Percentiles rank a stretch among this genome's conserved stretches.
Conservation (phyloP, 2,113 vertebrate species). For the Egretta garzetta region DNA sequence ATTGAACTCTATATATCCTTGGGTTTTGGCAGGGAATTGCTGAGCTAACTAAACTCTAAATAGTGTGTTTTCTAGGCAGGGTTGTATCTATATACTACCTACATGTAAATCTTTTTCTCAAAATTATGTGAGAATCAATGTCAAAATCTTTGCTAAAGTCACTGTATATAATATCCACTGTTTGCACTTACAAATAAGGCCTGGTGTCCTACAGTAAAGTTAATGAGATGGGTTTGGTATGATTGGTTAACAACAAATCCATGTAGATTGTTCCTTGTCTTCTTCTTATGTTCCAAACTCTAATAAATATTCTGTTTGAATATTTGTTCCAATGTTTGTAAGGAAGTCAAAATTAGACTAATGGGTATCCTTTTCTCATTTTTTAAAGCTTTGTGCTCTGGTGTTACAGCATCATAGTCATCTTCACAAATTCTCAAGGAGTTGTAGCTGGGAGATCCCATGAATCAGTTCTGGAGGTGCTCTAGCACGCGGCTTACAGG, state of each 20-base stretch:
- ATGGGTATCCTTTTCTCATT: not conserved
- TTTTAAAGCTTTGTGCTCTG: not conserved
- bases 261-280: not conserved
- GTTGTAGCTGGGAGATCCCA: accelerated
- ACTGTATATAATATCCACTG: not conserved
- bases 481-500: not conserved
- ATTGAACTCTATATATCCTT: not conserved
- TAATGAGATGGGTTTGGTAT: not conserved
- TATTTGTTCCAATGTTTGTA: not conserved
- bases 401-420: not conserved
- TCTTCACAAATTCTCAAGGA: not conserved
- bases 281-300: not conserved
- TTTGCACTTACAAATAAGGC: not conserved
- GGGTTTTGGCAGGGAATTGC: not conserved
- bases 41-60: not conserved
- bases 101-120: not conserved
- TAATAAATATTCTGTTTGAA: not conserved
- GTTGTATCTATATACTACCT: not conserved
- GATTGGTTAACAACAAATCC: not conserved
- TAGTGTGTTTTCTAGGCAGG: not conserved
- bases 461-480: not conserved
- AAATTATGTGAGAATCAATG: not conserved
- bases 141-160: not conserved
- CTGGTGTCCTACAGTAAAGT: not conserved
- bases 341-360: not conserved